phyloP scores from a whole-genome alignment of 2,888 invertebrate genomes.

The Aphidoletes aphidimyza region DNA sequence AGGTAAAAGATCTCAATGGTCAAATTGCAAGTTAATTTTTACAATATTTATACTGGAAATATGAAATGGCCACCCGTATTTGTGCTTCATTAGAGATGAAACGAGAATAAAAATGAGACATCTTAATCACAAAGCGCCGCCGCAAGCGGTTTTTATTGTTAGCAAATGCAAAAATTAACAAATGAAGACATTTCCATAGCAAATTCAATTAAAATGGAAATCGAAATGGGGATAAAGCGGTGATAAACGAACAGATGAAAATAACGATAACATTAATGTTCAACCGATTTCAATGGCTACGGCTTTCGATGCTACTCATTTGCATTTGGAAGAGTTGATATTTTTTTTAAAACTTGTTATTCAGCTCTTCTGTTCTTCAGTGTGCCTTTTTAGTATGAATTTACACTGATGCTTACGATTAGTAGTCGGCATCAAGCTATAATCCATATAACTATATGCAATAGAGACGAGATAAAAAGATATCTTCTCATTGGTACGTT shows the following conservation, averaged over 20 bases:
- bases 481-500: not conserved
- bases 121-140: not conserved
- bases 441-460: constrained; percentile 38
- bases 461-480: constrained; percentile 13
- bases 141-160: not conserved
- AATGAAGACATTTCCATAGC: constrained; percentile 2
- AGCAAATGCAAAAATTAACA: not conserved
- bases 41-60: too few species aligned
- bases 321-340: constrained; percentile 15
- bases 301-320: constrained; percentile 14
- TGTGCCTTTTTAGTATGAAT: not conserved
- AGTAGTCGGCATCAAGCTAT: not conserved
- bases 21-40: too few species aligned
- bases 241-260: constrained; percentile 32
- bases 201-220: constrained; percentile 46
- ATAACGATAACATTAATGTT: constrained; percentile 45
- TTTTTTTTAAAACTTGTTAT: not conserved
- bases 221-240: constrained; percentile 18
- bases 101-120: not conserved
- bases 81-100: not conserved
- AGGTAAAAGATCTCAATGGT: too few species aligned
- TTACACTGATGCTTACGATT: not conserved
- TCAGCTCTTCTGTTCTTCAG: not conserved
- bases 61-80: too few species aligned
- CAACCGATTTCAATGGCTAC: not conserved